Percentiles rank a stretch among this genome's conserved stretches.
Conservation (phyloP, 1,140 invertebrate species). For the Drosophila kepulauana region DNA sequence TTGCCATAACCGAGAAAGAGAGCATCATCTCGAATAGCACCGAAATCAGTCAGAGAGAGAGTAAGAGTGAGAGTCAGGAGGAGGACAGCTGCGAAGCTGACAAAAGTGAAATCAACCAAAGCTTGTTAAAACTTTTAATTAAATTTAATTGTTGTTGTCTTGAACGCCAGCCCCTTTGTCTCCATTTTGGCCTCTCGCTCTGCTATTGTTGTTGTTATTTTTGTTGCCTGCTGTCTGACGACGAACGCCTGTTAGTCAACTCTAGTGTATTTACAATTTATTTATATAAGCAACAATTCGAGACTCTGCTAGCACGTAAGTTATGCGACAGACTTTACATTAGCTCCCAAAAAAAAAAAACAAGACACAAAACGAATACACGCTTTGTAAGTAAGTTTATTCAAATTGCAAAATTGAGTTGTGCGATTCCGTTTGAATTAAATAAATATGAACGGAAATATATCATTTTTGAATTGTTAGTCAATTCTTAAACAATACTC, state of each 20-base stretch:
- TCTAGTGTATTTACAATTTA: constrained; percentile 32
- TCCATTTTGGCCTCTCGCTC: neutral
- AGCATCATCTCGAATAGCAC: constrained; percentile 24
- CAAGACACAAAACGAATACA: neutral
- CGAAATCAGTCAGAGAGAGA: constrained; percentile 22
- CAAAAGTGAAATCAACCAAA: constrained; percentile 78
- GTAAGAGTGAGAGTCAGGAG: neutral
- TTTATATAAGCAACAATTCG: constrained; percentile 18
- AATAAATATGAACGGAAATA: constrained; percentile 21
- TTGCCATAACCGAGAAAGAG: constrained; percentile 52
- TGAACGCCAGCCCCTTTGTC: constrained; percentile 35
- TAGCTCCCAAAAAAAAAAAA: constrained; percentile 16
- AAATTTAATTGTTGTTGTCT: constrained; percentile 78
- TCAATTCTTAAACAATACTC: neutral
- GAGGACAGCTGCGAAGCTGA: constrained; percentile 24
- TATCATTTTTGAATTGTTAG: neutral
- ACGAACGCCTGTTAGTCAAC: constrained; percentile 17
- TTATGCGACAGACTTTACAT: constrained; percentile 35
- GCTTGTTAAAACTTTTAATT: constrained; percentile 83
- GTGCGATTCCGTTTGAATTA: constrained; percentile 10
- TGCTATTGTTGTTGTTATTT: neutral
- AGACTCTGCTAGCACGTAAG: constrained; percentile 4
- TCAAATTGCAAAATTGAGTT: constrained; percentile 17
- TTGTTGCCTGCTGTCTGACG: constrained; percentile 13
- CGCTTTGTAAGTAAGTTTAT: constrained; percentile 12